Evolutionary conservation across 2,113 vertebrate species (phyloP).

Genomic region (Miniopterus natalensis): DNA sequence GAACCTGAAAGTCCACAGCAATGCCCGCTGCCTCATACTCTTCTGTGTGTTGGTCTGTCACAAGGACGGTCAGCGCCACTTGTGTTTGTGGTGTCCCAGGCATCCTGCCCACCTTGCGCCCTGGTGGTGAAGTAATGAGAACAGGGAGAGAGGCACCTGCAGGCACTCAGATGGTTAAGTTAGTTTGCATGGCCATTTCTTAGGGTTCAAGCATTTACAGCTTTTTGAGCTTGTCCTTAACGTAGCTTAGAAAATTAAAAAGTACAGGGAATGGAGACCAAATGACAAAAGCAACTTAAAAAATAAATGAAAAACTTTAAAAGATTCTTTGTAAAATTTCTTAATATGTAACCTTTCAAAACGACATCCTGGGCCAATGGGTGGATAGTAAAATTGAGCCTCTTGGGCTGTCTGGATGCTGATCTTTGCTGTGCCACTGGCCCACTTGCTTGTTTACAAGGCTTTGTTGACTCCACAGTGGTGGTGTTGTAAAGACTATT

Average conservation of each 20-base stretch:
- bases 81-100: slow-evolving; percentile 43
- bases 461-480: background rate
- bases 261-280: background rate
- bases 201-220: background rate
- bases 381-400: background rate
- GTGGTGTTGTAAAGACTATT: background rate
- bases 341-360: background rate
- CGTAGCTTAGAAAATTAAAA: slow-evolving; percentile 33
- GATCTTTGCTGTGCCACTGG: background rate
- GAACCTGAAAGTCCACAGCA: slow-evolving; percentile 54
- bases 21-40: slow-evolving; percentile 48
- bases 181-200: slow-evolving; percentile 32
- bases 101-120: background rate
- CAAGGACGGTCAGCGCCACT: slow-evolving; percentile 31
- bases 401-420: background rate
- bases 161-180: slow-evolving; percentile 36
- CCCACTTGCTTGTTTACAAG: background rate
- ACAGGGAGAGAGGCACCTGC: background rate
- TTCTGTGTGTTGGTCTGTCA: slow-evolving; percentile 22
- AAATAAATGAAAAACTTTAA: background rate
- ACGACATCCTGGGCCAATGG: background rate
- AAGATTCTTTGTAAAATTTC: background rate
- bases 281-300: background rate
- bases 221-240: background rate
- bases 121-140: too few relatives aligned